Conservation (phyloP, 1,140 invertebrate species). For the Maconellicoccus hirsutus region DNA sequence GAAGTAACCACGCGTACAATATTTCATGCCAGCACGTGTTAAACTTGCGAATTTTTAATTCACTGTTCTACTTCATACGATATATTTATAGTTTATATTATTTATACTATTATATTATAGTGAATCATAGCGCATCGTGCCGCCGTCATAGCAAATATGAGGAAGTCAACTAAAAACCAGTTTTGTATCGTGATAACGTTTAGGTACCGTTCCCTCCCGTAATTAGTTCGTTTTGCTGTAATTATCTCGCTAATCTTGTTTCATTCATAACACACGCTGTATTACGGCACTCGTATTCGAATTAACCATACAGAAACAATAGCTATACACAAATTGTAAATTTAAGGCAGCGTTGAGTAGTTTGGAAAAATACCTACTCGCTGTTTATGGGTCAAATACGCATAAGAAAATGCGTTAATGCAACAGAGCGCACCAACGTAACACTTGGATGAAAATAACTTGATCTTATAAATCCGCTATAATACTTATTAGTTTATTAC, state of each 20-base stretch:
- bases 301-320: neutral
- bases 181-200: neutral
- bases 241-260: neutral
- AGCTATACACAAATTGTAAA: neutral
- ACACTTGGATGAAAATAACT: neutral
- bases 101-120: neutral
- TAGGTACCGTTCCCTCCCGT: neutral
- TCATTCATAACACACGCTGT: neutral
- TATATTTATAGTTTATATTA: too few species aligned
- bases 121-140: neutral
- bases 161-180: neutral
- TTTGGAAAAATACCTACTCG: neutral
- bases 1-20: too few species aligned
- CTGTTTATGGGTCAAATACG: neutral
- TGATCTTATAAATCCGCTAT: neutral
- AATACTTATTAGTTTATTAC: neutral
- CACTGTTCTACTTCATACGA: too few species aligned
- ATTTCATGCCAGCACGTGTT: too few species aligned
- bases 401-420: neutral
- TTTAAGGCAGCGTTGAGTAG: neutral
- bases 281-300: neutral
- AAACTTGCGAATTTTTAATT: too few species aligned
- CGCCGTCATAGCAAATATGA: neutral
- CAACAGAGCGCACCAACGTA: neutral
- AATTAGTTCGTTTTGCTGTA: neutral